Base-by-base conservation (phyloP, 1,140 invertebrate species). In the Cataglyphis hispanica region DNA sequence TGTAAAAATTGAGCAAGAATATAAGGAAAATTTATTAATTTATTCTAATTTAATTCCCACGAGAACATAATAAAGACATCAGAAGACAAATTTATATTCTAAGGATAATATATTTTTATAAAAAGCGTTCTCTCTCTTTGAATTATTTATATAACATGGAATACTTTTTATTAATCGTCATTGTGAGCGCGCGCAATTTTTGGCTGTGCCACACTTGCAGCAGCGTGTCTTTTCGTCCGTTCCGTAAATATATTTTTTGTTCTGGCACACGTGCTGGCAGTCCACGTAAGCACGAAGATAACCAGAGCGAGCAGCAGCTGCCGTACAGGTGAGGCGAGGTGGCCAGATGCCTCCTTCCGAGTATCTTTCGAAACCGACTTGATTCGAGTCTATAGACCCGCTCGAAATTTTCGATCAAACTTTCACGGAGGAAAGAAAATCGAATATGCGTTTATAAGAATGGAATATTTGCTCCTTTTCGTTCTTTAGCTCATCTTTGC, bases 241-340 rank as follows among this genome's bases (percentile, higher is more conserved):
- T 66, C 78, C 84, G 69, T 67, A 83, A 86, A 89, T 89, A 25
- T 46, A 89, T 89, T 74, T 89, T 89, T 87, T 89, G 84, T 69
- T 63, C 60, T 90, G 78, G 83, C 53, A 74, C 88, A 89, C 88
- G 87, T 88, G 85, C 87, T 75, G 84, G 69, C 75, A 77, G 75
- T 63, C 80, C 80, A 87, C 87, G 87, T 89, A 89, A 90, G 88
- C 88, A 85, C 25, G 76, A 85, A 90, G 88, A 87, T 90, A 89
- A 89, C 77, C 86, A 75, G 60, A 60, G 86, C 87, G 87, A 87
- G 74, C 84, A 66, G 88, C 87, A 89, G 88, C 88, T 89, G 88
- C 72, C 61, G 27, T 72, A 58, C 88, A 89, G 88, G 88, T 89
- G 88, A 89, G 86, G 63, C 25, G 31, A 83, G 27, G 87, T 34